Conservation (phyloP, 1,140 invertebrate species). For the Belonocnema kinseyi region DNA sequence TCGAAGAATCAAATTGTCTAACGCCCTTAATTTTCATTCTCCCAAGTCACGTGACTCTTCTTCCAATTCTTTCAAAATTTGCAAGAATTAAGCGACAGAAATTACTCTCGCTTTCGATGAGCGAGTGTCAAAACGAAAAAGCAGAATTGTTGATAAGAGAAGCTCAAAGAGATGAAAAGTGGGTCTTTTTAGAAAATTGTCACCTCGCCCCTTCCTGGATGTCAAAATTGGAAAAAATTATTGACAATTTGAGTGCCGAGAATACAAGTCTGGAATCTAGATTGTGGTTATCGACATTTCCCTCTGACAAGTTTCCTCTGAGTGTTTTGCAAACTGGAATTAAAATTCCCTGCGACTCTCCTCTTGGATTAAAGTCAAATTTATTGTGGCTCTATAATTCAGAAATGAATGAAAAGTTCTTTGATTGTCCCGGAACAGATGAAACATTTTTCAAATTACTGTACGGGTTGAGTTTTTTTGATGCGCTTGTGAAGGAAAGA, state of each 20-base stretch:
- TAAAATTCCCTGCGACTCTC: constrained; percentile 82
- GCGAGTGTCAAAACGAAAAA: constrained; percentile 78
- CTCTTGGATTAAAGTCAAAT: constrained; percentile 79
- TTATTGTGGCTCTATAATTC: constrained; percentile 79
- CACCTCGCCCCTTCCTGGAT: constrained; percentile 80
- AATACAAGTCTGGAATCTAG: constrained; percentile 79
- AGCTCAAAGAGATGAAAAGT: constrained; percentile 76
- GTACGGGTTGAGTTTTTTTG: constrained; percentile 83
- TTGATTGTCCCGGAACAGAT: constrained; percentile 67
- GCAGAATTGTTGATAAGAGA: constrained; percentile 78
- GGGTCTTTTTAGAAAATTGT: constrained; percentile 86
- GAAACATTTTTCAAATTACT: constrained; percentile 79
- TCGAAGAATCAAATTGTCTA: constrained; percentile 78
- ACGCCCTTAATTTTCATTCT: constrained; percentile 83
- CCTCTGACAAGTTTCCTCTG: constrained; percentile 79
- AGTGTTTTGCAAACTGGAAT: constrained; percentile 81
- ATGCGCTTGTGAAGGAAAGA: constrained; percentile 81
- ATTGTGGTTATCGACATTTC: constrained; percentile 84
- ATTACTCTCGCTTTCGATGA: constrained; percentile 80
- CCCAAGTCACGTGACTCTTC: constrained; percentile 77
- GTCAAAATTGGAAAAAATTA: constrained; percentile 76
- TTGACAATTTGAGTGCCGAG: constrained; percentile 75
- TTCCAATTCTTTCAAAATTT: constrained; percentile 75
- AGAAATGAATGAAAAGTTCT: constrained; percentile 75
- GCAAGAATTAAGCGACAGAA: constrained; percentile 79